Percentiles rank a stretch among this genome's conserved stretches.
These are phyloP conservation scores for Lucilia sericata DNA, from an alignment of 1,140 invertebrate species.

Conservation along the genomic window DNA sequence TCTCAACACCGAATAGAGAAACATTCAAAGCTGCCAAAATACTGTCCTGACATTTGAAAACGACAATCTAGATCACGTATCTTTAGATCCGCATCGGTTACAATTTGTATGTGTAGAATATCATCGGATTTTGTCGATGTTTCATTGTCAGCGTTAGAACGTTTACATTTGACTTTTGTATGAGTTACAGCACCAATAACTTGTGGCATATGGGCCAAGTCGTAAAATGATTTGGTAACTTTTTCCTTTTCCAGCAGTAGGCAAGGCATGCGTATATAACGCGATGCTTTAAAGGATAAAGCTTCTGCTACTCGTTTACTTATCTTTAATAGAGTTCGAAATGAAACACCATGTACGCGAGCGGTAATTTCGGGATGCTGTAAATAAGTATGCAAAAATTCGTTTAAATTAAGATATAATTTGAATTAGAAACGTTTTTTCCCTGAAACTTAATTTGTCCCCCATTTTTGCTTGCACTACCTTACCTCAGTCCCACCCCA, in stretches of 20 bases:
- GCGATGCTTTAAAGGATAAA: slow-evolving; percentile 58
- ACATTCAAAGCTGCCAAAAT: no score
- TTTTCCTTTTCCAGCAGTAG: slow-evolving; percentile 60
- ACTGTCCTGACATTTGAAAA: slow-evolving; percentile 24
- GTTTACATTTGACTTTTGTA: slow-evolving; percentile 26
- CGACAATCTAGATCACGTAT: slow-evolving; percentile 60
- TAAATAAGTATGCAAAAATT: no score
- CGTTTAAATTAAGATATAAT: no score
- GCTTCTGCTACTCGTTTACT: slow-evolving; percentile 58
- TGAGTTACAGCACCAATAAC: slow-evolving; percentile 57
- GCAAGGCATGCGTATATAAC: slow-evolving; percentile 62
- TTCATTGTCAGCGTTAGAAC: not conserved
- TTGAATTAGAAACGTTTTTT: no score
- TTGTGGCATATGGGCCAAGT: slow-evolving; percentile 59
- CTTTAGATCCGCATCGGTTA: slow-evolving; percentile 58
- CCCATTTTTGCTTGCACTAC: no score
- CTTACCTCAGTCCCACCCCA: slow-evolving; percentile 62
- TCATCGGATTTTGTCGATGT: not conserved
- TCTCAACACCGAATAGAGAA: no score
- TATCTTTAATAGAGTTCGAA: slow-evolving; percentile 58
- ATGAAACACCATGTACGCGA: slow-evolving; percentile 54
- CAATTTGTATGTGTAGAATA: slow-evolving; percentile 55
- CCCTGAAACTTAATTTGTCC: no score
- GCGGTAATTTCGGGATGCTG: slow-evolving; percentile 59
- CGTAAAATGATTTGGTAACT: slow-evolving; percentile 58